Evolutionary conservation across 1,140 invertebrate genomes (phyloP), one percentile per base, ranked within the genome.

Genomic region (Drosophila auraria): DNA sequence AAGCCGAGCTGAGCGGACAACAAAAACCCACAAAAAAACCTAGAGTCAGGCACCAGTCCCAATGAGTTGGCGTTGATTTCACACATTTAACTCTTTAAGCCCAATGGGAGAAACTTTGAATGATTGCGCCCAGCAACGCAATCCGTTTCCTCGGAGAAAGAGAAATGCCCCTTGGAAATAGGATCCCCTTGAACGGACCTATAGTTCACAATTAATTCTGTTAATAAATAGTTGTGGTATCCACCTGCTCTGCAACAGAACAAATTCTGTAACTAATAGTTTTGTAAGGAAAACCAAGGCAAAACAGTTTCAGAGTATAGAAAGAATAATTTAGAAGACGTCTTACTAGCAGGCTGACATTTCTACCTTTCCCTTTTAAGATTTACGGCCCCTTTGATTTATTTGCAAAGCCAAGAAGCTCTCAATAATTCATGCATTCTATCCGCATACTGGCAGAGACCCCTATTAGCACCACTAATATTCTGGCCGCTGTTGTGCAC

Each of bases 51-150:
- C 47, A 83, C 56, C 76, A 30, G 33, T 9, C 8, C 77, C 80
- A 87, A 83, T 68, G 36, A 71, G 54, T 61, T 78, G 69, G 75
- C 83, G 59, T 82, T 87, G 74, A 82, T 74, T 87, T 74, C 57
- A 45, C 61, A 69, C 82, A 77, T 68, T 81, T 78, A 82, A 77
- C 74, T 58, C 56, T 86, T 78, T 70, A 27, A 59, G 49, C 20
- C 40, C 50, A 45, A 78, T 64, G 49, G 77, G 66, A 58, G 45
- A 59, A 56, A 71, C 49, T 62, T 74, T 81, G 81, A 89, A 63
- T 78, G 77, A 87, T 87, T 80, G 69, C 56, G 65, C 44, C 80
- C 66, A 72, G 63, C 66, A 83, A 89, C 78, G 84, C 84, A 71
- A 87, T 44, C 14, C 54, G 15, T 33, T 45, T 30, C 38, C 30